Evolutionary conservation across 2,113 vertebrate species (phyloP).

Genomic region (Anguilla rostrata): DNA sequence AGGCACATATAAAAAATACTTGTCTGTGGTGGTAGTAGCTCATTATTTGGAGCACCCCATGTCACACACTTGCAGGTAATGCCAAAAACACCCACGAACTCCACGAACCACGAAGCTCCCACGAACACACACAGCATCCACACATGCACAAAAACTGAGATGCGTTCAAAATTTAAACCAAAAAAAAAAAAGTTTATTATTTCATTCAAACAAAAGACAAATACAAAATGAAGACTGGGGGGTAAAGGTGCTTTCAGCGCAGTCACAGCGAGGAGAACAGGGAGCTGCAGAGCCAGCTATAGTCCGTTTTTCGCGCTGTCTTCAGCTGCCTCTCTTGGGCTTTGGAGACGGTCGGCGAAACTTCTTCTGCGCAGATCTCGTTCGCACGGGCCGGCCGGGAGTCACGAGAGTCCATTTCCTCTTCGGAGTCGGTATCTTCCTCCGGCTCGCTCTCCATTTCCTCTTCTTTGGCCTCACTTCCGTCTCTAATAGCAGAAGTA

Average conservation of each 20-base stretch:
- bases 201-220: not conserved
- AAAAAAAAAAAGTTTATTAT: not conserved
- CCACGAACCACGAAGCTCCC: too few species aligned
- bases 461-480: constrained; percentile 57
- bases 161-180: not conserved
- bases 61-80: too few species aligned
- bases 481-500: constrained; percentile 41
- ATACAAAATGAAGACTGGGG: not conserved
- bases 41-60: too few species aligned
- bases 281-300: constrained; percentile 74
- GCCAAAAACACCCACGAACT: too few species aligned
- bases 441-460: constrained; percentile 81
- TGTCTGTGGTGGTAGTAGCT: too few species aligned
- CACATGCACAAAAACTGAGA: not conserved
- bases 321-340: constrained; percentile 78
- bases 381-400: constrained; percentile 33
- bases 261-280: constrained; percentile 40
- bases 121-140: not conserved
- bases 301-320: constrained; percentile 80
- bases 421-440: constrained; percentile 75
- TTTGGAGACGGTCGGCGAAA: constrained; percentile 67
- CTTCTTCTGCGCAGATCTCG: constrained; percentile 43
- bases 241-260: not conserved
- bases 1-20: too few species aligned
- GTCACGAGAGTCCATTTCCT: constrained; percentile 62